These are phyloP conservation scores for Agriopis aurantiaria DNA, from an alignment of 2,888 invertebrate genomes.

Conservation along the genomic window DNA sequence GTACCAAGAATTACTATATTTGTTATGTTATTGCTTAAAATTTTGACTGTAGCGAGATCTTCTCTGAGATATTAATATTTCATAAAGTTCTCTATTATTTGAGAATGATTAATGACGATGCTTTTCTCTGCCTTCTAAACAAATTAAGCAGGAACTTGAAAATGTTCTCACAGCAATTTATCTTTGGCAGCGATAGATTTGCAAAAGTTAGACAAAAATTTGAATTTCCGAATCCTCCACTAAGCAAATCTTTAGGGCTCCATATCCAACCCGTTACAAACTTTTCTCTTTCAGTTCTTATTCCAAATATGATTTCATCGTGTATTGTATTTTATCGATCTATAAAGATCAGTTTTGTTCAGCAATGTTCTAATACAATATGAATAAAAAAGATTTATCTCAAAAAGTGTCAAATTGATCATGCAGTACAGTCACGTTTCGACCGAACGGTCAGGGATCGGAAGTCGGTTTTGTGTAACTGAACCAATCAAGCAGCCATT, in stretches of 20 bases:
- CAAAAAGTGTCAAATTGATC: slow-evolving; percentile 72
- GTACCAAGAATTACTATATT: slow-evolving; percentile 62
- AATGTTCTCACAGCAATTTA: slow-evolving; percentile 38
- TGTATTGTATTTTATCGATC: slow-evolving; percentile 6
- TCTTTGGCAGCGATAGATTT: slow-evolving; percentile 34
- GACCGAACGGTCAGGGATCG: slow-evolving; percentile 62
- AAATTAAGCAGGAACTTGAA: slow-evolving; percentile 47
- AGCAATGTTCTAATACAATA: slow-evolving; percentile 14
- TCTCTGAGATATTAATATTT: slow-evolving; percentile 49
- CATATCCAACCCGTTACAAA: slow-evolving; percentile 20
- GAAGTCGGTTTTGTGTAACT: slow-evolving; percentile 77
- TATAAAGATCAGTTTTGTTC: slow-evolving; percentile 31
- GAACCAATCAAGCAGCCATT: slow-evolving; percentile 80
- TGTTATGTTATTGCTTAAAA: slow-evolving; percentile 73
- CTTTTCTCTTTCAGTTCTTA: slow-evolving; percentile 26
- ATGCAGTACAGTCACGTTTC: slow-evolving; percentile 72
- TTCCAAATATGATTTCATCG: neutral
- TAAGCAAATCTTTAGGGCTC: slow-evolving; percentile 47
- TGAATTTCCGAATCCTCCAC: slow-evolving; percentile 37
- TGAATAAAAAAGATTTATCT: slow-evolving; percentile 48
- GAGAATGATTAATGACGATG: slow-evolving; percentile 64
- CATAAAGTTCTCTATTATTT: slow-evolving; percentile 66
- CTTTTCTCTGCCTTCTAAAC: slow-evolving; percentile 46
- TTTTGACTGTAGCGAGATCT: slow-evolving; percentile 48
- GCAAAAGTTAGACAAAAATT: slow-evolving; percentile 27